Percentiles rank a stretch among this genome's conserved stretches.
phyloP scores from a whole-genome alignment of 2,113 vertebrate species.

The Capra hircus region DNA sequence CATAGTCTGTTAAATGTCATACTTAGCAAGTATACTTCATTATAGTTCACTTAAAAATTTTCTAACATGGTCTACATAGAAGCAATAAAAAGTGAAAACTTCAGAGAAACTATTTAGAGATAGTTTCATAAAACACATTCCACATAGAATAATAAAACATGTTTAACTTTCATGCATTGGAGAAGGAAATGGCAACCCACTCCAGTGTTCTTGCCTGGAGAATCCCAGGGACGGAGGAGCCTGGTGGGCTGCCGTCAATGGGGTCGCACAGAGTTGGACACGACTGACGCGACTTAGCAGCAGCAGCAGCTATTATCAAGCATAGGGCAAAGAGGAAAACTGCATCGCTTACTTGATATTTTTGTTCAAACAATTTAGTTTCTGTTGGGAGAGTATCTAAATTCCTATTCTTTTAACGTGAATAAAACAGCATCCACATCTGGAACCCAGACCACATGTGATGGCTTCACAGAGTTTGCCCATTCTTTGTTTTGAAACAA shows the following conservation, averaged over 20 bases:
- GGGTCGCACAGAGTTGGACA: too few species aligned
- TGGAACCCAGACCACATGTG: slow-evolving; percentile 69
- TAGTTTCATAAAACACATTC: neutral
- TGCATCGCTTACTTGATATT: neutral
- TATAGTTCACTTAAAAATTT: neutral
- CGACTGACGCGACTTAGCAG: too few species aligned
- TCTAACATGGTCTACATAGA: neutral
- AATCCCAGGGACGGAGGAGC: too few species aligned
- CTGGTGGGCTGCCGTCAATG: too few species aligned
- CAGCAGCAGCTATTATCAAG: neutral
- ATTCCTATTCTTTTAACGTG: slow-evolving; percentile 39
- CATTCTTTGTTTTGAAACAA: slow-evolving; percentile 43
- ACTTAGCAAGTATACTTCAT: neutral
- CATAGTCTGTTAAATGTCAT: neutral
- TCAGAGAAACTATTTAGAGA: neutral
- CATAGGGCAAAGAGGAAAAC: neutral
- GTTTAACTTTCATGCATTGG: neutral
- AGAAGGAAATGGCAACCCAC: too few species aligned
- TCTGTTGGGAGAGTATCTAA: slow-evolving; percentile 58
- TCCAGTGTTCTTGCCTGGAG: too few species aligned
- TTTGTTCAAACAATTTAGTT: slow-evolving; percentile 60
- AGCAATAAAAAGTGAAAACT: neutral
- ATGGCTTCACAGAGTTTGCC: neutral
- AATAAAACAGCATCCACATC: slow-evolving; percentile 67
- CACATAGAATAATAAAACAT: neutral